Base-by-base conservation (phyloP, 2,797 vertebrate species). In the Triplophysa yarkandensis region DNA sequence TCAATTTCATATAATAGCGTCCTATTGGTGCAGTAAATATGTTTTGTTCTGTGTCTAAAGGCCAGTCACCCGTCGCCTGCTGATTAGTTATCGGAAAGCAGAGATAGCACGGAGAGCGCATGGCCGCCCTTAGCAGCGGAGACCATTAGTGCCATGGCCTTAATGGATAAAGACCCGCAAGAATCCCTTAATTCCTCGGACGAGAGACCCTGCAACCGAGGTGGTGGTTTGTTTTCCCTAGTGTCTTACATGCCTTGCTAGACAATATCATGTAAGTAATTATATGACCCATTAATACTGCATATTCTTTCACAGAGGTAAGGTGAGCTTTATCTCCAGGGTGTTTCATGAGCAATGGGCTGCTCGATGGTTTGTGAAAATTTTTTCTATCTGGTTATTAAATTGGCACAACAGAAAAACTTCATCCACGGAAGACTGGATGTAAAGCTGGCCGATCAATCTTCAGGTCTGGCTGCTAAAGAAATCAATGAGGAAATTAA, bases 1-100 rank as follows among this genome's bases (percentile, higher is more conserved):
- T 79, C 71, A 60, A 75, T 83, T 77, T 61, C 21, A 70, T 64
- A 58, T 72, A 81, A 74, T 61, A 50, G 71, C 67, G 39, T 74
- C 69, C 66, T 76, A 64, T 77, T 62, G 74, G 68, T 68, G 62
- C 32, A 52, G 71, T 71, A 77, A 73, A 77, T 74, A 63, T 68
- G 39, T 58, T 69, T 57, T 19, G 44, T 65, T 44, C 41, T 63
- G 74, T 74, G 64, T 52, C 62, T 74, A 69, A 78, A 70, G 71
- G 68, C 68, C 77, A 71, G 54, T 63, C 58, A 34, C 58, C 74
- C 46, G 32, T 77, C 65, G 68, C 68, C 58, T 32, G 58, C 60
- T 73, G 60, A 74, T 68, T 77, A 44, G 73, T 72, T 70, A 68
- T 48, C 46, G 50, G 64, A 77, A 65, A 68, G 77, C 27, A 25